phyloP scores from a whole-genome alignment of 2,113 vertebrate species.

The Nothobranchius kuhntae region DNA sequence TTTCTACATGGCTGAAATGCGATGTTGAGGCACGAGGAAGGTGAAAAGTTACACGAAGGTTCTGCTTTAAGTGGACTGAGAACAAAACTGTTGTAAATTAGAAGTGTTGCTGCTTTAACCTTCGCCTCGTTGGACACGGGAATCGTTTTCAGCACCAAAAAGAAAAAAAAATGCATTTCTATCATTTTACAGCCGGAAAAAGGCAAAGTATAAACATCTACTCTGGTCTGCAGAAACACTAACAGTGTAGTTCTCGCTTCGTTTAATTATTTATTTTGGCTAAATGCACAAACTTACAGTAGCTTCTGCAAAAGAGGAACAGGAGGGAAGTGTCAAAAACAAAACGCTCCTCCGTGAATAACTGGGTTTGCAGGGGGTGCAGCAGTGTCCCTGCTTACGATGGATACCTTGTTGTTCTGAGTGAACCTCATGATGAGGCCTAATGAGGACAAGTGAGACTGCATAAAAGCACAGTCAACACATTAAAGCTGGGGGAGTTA shows the following conservation, averaged over 20 bases:
- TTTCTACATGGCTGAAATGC: conserved; percentile 34
- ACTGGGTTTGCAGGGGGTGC: conserved; percentile 3
- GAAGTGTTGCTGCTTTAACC: not conserved
- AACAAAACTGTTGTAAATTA: not conserved
- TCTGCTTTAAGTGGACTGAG: not conserved
- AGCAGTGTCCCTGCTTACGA: conserved; percentile 7
- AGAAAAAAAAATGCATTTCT: too few species aligned
- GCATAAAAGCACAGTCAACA: conserved; percentile 19
- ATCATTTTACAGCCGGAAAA: too few species aligned
- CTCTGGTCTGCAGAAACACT: not conserved
- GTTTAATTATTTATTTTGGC: too few species aligned
- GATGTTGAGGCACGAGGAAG: conserved; percentile 32
- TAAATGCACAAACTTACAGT: not conserved
- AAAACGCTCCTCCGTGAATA: not conserved
- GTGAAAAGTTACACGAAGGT: conserved; percentile 11
- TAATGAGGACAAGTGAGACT: conserved; percentile 29
- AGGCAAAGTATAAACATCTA: not conserved
- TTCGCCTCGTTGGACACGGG: not conserved
- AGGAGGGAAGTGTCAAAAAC: not conserved
- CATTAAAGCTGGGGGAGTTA: conserved; percentile 36
- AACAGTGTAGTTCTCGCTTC: not conserved
- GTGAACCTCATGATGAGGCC: conserved; percentile 27
- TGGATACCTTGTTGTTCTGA: conserved; percentile 6
- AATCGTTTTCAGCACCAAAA: too few species aligned
- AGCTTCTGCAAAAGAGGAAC: not conserved